Base-by-base conservation (phyloP, 2,797 vertebrate genomes). In the Gallirallus australis region DNA sequence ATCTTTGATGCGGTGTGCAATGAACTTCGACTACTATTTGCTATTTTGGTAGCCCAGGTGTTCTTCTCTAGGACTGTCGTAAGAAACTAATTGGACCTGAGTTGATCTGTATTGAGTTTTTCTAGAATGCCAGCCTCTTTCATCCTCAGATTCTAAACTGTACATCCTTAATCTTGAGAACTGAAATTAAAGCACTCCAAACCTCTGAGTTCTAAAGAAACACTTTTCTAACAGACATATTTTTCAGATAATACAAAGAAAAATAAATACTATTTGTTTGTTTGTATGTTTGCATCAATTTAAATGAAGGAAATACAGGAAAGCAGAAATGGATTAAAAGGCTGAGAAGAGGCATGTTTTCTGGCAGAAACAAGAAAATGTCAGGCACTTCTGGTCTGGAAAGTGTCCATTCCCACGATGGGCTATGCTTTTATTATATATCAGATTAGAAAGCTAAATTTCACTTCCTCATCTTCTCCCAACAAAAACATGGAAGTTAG, bases 391-490 rank as follows among this genome's bases (percentile, higher is more conserved):
- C 76, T 90, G 39, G n/a, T 96, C 71, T 95, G 69, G 77, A 95
- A 95, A 97, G 1, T 18, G 3, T 94, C 95, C 69, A 37, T 56
- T 72, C 37, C 56, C 66, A 92, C 30, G 42, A 68, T 93, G 54
- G 48, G 15, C n/a, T 73, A 23, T 59, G 94, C 60, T 42, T 82
- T 95, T 97, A 59, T 88, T 94, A 76, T 63, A 72, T 61, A 35
- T 53, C 60, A 96, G 81, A 82, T 89, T 85, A 93, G 65, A 91
- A 95, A 92, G 31, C 79, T 66, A 93, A 75, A 82, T 80, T 94
- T 97, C 81, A 94, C 65, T 95, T 97, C 84, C 60, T 69, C 39
- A 50, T 25, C 42, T 96, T 83, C 89, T 95, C 73, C 84, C 57
- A 75, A 47, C 35, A 77, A 75, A 93, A 95, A 8, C 64, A 79